Evolutionary conservation across 2,888 invertebrate species (phyloP), one percentile per base, ranked within the genome.

Genomic region (Drosophila fungiperda): DNA sequence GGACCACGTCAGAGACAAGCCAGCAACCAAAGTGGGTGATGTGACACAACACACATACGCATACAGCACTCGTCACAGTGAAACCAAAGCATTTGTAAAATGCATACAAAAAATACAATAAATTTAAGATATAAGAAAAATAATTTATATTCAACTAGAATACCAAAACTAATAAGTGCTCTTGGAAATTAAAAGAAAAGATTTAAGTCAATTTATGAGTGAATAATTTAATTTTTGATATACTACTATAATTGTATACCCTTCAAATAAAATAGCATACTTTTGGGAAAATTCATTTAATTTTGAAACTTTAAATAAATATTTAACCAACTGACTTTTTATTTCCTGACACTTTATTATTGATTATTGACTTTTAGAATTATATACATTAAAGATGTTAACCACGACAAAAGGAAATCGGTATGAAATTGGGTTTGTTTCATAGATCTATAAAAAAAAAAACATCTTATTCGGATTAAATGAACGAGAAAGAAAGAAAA

Each of bases 11-110:
- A 67, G 62, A 68, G 68, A 61, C 55, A 48, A 54, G 65, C 15
- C 78, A 61, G 48, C 42, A 50, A 60, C 60, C 78, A 80, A 73
- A 78, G 78, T 78, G 78, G 78, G 81, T 77, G 78, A 80, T 68
- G 77, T 59, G 76, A 72, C 67, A 74, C 75, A 74, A 40, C 50
- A 40, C 40, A 57, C 29, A 78, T 62, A 50, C 48, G 58, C 70
- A 52, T 32, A 4, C 66, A 57, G 49, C 59, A 66, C 38, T 33
- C 54, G 2, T 26, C 59, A 72, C 71, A 58, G 55, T 65, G 54
- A 42, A 2, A 53, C 59, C n/a, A 35, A 29, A 62, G 12, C 33
- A 17, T 0, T 17, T 36, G 17, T 2, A 38, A 49, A 20, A 2
- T 33, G 17, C 15, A 33, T 4, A 23, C 3, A 8, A 15, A 23